Base-by-base conservation (phyloP, 2,113 vertebrate species). In the Chloebia gouldiae region DNA sequence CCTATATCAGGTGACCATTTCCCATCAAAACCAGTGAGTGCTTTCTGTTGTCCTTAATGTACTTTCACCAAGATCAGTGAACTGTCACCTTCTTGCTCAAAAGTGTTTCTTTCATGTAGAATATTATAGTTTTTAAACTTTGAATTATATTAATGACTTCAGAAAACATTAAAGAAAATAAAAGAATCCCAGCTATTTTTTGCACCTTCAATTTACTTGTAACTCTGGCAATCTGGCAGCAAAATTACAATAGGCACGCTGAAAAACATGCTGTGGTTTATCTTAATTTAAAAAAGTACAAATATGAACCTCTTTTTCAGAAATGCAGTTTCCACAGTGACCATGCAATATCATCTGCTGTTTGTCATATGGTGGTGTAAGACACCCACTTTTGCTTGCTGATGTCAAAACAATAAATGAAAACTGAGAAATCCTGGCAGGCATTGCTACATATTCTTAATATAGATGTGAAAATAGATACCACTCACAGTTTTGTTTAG, bases 251-350 rank as follows among this genome's bases (percentile, higher is more conserved):
- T 14, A 57, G 10, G 6, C 11, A 57, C 45, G 40, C 37, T 90
- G 50, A 30, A 61, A 87, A 87, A 56, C 71, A 42, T 61, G 53
- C n/a, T 54, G 56, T 49, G 25, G 17, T 60, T 54, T 91, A 40
- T 57, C 45, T 81, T 71, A 11, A 63, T 82, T 78, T 13, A 44
- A 69, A 61, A 61, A 85, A 78, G 22, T 57, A 44, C n/a, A 71
- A 50, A 40, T 80, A 72, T 19, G n/a, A 69, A n/a, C 15, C 24
- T 88, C 40, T 44, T 72, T 81, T 87, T 63, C 4, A 4, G 19
- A 84, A 93, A 57, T 73, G 51, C 44, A n/a, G 47, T 92, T 97
- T 94, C 69, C 72, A 87, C 61, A 73, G 73, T 66, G 92, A 91
- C 82, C 68, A 80, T 64, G 21, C 23, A 88, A 85, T 31, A 70